These are phyloP conservation scores for Chalcis sispes DNA, from an alignment of 2,888 invertebrate genomes.

Conservation along the genomic window DNA sequence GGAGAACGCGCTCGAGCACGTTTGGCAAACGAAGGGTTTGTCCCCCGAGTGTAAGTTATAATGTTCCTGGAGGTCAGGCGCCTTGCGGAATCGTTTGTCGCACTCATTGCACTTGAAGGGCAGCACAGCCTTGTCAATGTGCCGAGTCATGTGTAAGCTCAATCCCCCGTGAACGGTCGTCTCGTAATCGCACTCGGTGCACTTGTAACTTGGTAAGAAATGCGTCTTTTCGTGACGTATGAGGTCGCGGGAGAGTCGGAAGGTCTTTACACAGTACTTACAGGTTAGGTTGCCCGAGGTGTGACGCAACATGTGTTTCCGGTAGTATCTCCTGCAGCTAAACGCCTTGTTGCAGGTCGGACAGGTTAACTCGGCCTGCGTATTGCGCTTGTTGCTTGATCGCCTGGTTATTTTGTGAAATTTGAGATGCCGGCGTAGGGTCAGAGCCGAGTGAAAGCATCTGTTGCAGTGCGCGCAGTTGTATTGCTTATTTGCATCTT, in stretches of 20 bases:
- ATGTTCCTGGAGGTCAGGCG: slow-evolving; percentile 72
- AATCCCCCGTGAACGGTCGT: slow-evolving; percentile 71
- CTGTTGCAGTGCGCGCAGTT: slow-evolving; percentile 70
- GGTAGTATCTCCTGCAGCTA: slow-evolving; percentile 71
- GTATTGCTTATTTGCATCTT: slow-evolving; percentile 68
- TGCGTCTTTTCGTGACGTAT: slow-evolving; percentile 74
- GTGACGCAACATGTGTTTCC: slow-evolving; percentile 70
- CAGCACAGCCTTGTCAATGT: slow-evolving; percentile 69
- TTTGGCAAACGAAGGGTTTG: slow-evolving; percentile 71
- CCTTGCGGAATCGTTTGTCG: slow-evolving; percentile 71
- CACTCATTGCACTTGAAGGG: slow-evolving; percentile 69
- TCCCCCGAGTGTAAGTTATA: slow-evolving; percentile 74
- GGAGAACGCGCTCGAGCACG: slow-evolving; percentile 69
- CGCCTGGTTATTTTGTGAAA: slow-evolving; percentile 61
- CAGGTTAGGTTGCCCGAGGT: slow-evolving; percentile 71
- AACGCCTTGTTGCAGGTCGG: slow-evolving; percentile 72
- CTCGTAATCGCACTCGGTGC: slow-evolving; percentile 74
- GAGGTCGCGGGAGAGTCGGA: slow-evolving; percentile 71
- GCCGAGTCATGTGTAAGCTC: slow-evolving; percentile 71
- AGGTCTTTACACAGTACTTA: slow-evolving; percentile 73
- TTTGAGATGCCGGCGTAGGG: slow-evolving; percentile 70
- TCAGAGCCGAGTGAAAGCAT: slow-evolving; percentile 66
- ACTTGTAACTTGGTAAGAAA: slow-evolving; percentile 71
- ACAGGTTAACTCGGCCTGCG: slow-evolving; percentile 65
- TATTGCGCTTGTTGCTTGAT: background rate